Evolutionary conservation across 1,140 invertebrate species (phyloP).

Genomic region (Mylabris phalerata): DNA sequence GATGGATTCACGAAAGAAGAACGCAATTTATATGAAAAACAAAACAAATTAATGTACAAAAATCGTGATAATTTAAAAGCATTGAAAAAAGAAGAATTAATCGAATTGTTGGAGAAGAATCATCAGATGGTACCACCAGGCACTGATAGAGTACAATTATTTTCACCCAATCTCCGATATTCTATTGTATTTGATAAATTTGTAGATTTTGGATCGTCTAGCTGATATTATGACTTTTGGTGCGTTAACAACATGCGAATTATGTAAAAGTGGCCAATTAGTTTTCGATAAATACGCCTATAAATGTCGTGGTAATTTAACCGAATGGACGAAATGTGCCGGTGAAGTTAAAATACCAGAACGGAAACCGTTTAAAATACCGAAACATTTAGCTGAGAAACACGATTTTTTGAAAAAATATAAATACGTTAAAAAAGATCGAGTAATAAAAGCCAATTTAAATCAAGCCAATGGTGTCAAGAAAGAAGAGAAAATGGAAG

Average conservation of each 20-base stretch:
- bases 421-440: constrained; percentile 55
- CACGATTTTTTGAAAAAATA: constrained; percentile 59
- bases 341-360: constrained; percentile 66
- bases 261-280: constrained; percentile 73
- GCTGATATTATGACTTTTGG: constrained; percentile 87
- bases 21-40: constrained; percentile 57
- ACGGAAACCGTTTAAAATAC: constrained; percentile 66
- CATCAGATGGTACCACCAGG: constrained; percentile 48
- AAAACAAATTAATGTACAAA: constrained; percentile 74
- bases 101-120: constrained; percentile 41
- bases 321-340: constrained; percentile 87
- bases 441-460: constrained; percentile 53
- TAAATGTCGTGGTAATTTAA: constrained; percentile 70
- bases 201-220: constrained; percentile 67
- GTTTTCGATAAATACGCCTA: constrained; percentile 70
- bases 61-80: constrained; percentile 48
- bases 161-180: not conserved
- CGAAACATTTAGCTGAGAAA: constrained; percentile 55
- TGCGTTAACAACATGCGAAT: constrained; percentile 64
- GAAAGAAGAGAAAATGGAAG: constrained; percentile 47
- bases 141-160: constrained; percentile 51
- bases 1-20: constrained; percentile 45
- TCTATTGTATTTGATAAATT: constrained; percentile 1
- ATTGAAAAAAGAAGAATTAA: constrained; percentile 55
- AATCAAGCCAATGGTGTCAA: constrained; percentile 50